Evolutionary conservation across 2,113 vertebrate species (phyloP).

Genomic region (Eclectus roratus): DNA sequence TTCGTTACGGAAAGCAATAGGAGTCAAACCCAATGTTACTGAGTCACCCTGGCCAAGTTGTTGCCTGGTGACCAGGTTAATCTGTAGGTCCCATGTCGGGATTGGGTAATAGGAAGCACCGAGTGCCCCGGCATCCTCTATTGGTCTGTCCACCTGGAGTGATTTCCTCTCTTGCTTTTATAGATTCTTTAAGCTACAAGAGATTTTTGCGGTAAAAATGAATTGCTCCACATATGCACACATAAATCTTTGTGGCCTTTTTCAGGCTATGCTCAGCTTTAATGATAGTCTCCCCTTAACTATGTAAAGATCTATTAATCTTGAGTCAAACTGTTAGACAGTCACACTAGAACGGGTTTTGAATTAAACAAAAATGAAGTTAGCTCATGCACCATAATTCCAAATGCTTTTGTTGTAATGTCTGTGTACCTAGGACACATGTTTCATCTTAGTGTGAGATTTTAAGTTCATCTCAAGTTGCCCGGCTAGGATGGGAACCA

Average conservation of each 20-base stretch:
- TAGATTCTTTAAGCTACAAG: background rate
- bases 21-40: background rate
- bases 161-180: background rate
- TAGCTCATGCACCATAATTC: background rate
- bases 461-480: background rate
- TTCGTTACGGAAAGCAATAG: background rate
- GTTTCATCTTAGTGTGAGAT: background rate
- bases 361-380: background rate
- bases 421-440: background rate
- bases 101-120: background rate
- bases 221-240: background rate
- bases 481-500: accelerated
- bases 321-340: background rate
- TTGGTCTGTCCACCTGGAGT: background rate
- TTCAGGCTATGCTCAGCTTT: background rate
- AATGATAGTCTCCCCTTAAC: background rate
- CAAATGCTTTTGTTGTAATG: background rate
- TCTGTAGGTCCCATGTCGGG: background rate
- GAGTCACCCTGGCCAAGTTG: background rate
- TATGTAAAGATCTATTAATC: background rate
- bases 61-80: background rate
- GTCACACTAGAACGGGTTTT: background rate
- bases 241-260: background rate
- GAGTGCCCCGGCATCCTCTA: background rate
- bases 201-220: background rate